These are phyloP conservation scores for Champsocephalus esox DNA, from an alignment of 2,797 vertebrate genomes.

Conservation along the genomic window DNA sequence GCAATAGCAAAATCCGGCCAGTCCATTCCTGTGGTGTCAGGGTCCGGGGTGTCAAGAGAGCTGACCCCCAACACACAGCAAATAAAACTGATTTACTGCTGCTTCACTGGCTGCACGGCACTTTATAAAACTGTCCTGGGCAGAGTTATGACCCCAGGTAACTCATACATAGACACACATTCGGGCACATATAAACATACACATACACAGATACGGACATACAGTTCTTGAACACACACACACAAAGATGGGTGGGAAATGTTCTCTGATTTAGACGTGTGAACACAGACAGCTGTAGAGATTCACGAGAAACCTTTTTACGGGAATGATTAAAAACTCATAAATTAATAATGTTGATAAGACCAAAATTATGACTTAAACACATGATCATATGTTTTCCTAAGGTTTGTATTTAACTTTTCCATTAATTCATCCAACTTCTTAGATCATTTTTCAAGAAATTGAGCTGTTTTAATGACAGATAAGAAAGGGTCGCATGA, in stretches of 20 bases:
- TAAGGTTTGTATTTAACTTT: slow-evolving; percentile 7
- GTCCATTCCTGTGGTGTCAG: slow-evolving; percentile 74
- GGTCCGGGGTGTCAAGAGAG: slow-evolving; percentile 81
- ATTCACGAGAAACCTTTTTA: slow-evolving; percentile 64
- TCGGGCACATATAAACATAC: slow-evolving; percentile 46
- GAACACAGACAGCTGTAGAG: slow-evolving; percentile 38
- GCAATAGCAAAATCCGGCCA: slow-evolving; percentile 76
- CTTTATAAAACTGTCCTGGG: slow-evolving; percentile 84
- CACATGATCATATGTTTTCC: slow-evolving; percentile 16
- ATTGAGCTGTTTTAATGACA: slow-evolving; percentile 6
- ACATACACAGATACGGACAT: not conserved
- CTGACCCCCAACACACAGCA: slow-evolving; percentile 82
- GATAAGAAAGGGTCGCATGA: not conserved
- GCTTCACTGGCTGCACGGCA: slow-evolving; percentile 73
- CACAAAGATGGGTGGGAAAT: slow-evolving; percentile 46
- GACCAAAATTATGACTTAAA: slow-evolving; percentile 31
- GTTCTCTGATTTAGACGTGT: slow-evolving; percentile 20
- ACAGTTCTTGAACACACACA: slow-evolving; percentile 6
- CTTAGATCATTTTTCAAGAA: not conserved
- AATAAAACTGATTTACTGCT: slow-evolving; percentile 86
- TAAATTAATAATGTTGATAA: slow-evolving; percentile 57
- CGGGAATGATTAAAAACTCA: slow-evolving; percentile 48
- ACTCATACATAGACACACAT: slow-evolving; percentile 63
- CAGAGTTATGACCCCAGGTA: slow-evolving; percentile 80
- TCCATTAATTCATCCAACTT: slow-evolving; percentile 2